Evolutionary conservation across 1,140 invertebrate genomes (phyloP), one percentile per base, ranked within the genome.

Genomic region (Saxidomus purpurata): DNA sequence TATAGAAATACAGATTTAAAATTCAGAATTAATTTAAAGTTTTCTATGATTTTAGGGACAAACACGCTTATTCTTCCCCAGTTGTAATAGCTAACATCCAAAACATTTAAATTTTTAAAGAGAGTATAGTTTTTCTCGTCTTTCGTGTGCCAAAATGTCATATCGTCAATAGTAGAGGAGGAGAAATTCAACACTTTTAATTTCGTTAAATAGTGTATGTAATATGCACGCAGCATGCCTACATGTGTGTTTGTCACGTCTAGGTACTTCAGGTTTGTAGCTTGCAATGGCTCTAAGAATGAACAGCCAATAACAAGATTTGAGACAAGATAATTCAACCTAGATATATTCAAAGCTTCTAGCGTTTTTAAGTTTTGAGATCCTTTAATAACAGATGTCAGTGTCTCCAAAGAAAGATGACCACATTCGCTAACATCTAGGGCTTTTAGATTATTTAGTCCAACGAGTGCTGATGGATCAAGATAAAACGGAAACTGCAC

Each of bases 121-220:
- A n/a, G n/a, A n/a, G n/a, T n/a, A n/a, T n/a, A n/a, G n/a, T n/a
- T n/a, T n/a, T n/a, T n/a, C n/a, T n/a, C 38, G 17, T 4, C 34
- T 40, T n/a, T 38, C 1, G 38, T 71, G 34, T 19, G 38, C 13
- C 9, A 71, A 13, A 36, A 19, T 1, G 2, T 38, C 17, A 28
- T 38, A 6, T 36, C 34, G 11, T 19, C 36, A 1, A 11, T 36
- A 9, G 11, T 31, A 17, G n/a, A 19, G n/a, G 8, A 25, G 22
- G 67, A 71, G 17, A 31, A 28, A 77, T 77, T 77, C n/a, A 55
- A 25, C 19, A n/a, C n/a, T 52, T 34, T n/a, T n/a, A n/a, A n/a
- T n/a, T n/a, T n/a, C n/a, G n/a, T 52, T n/a, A 47, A n/a, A 28
- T 28, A 1, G 1, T 77, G 4, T 17, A 77, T 11, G 22, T 40